Evolutionary conservation across 2,113 vertebrate species (phyloP), one percentile per base, ranked within the genome.

Genomic region (Dipodomys stephensi): DNA sequence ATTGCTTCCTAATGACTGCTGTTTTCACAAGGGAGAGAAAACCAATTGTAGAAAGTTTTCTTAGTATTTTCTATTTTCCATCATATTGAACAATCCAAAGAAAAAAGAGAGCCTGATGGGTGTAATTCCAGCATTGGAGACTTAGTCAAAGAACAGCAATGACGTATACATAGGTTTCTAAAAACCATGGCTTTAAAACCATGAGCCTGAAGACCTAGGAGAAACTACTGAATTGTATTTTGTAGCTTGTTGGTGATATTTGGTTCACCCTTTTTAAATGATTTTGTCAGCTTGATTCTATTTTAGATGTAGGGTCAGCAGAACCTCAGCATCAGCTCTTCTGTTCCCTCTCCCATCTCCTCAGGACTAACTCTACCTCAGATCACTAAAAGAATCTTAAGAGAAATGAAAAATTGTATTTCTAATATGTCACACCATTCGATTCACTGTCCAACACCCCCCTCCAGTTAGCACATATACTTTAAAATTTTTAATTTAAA

Each of bases 1-100:
- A 30, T 46, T 46, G 87, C 80, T 96, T 82, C 35, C 35, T 39
- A 67, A 72, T 65, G 82, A 32, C 11, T 72, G 22, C 64, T 88
- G 80, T 79, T 77, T 5, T 95, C 72, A 72, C 18, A 71, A 57
- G 53, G 53, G 53, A 57, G 53, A 49, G 49, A 49, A 49, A 49
- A 23, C 62, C 23, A 64, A 73, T 93, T 65, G 83, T 92, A 83
- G 72, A 30, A 88, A 53, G 39, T 49, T 44, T 89, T 86, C 60
- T 90, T 87, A 18, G 46, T 88, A 83, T 35, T 91, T 96, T 95
- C 80, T 83, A 46, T 77, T 78, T 94, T 92, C 83, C 18, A 30
- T 28, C 30, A 65, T 86, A 86, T 90, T 44, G 68, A 39, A 92
- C 9, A 82, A 74, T 82, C 23, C 49, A 62, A 68, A 88, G 22